Base-by-base conservation (phyloP, 2,113 vertebrate genomes). In the Jaculus jaculus region DNA sequence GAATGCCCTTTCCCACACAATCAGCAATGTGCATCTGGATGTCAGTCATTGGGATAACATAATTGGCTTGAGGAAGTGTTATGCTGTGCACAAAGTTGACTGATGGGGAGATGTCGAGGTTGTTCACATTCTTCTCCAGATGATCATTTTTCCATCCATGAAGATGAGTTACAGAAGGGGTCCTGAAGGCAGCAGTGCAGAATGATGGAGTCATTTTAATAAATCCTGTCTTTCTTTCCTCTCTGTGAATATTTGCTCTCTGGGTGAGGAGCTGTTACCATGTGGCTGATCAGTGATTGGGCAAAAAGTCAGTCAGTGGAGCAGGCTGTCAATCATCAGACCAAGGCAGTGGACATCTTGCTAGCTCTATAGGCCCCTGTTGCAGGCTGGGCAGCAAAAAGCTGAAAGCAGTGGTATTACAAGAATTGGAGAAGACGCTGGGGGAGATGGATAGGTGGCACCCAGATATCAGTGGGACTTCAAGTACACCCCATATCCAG, bases 101-200 rank as follows among this genome's bases (percentile, higher is more conserved):
- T 96, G 97, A 98, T 96, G 95, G 97, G 90, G 94, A 97, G 95
- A 92, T 91, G 97, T 96, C 97, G 92, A 89, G 96, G 97, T 97
- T 96, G 96, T 97, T 96, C 97, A 97, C 96, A 95, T 74, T 91
- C 96, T 96, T 95, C 94, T 95, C 95, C 91, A 94, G 95, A 96
- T 93, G 97, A 96, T 95, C 73, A 96, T 97, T 97, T 97, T 97
- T 94, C 87, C 89, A 89, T 95, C 96, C 92, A 54, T 85, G 58
- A 89, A 95, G 96, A 96, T 92, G 96, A 96, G 96, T 96, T 96
- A 95, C 96, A 95, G 71, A 94, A 89, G 96, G 96, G 94, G 54
- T 93, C 86, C 97, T 72, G 96, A 92, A 96, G 94, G 96, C 66
- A 51, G 92, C 96, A 16, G 42, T 91, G 96, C 90, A 47, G 93